Base-by-base conservation (phyloP, 2,797 vertebrate species). In the Gastrophryne carolinensis region DNA sequence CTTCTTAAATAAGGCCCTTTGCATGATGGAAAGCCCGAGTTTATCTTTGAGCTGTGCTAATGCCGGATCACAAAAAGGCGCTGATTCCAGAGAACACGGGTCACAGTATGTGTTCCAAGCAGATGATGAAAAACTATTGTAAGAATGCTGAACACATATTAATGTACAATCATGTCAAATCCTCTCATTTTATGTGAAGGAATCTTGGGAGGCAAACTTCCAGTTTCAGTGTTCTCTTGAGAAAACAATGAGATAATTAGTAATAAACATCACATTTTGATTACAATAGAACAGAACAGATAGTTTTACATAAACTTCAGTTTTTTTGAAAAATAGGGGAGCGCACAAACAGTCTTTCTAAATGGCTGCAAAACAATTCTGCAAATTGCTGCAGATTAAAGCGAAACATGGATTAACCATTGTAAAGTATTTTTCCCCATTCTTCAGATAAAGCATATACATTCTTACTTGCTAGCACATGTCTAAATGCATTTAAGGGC, bases 61-160 rank as follows among this genome's bases (percentile, higher is more conserved):
- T 68, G 29, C 47, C 61, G 50, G 34, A 32, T 54, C 12, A 39
- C 47, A 17, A 68, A 35, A 63, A 11, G 1, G 27, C 77, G 73
- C 49, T 47, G 10, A 62, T 83, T 81, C 17, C 27, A 21, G 37
- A 27, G 3, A 23, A 44, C 10, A 76, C 12, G 60, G 79, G 41
- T 68, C 79, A 79, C 74, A 39, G 24, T 34, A 67, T 78, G 30
- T 80, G 27, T 24, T 79, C 29, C 19, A 49, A 66, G 72, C 23
- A 67, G 30, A 30, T 53, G 11, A 54, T 69, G 65, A 62, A 69
- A 56, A 69, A 69, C 57, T 62, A 7, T 52, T 35, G 34, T 6
- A 67, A 69, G 73, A 76, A 76, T 76, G 73, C 24, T 24, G 24
- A 58, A 69, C 60, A 69, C 44, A 15, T 68, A 68, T 75, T 69